phyloP scores from a whole-genome alignment of 2,797 vertebrate genomes.

The Eulemur coronatus region DNA sequence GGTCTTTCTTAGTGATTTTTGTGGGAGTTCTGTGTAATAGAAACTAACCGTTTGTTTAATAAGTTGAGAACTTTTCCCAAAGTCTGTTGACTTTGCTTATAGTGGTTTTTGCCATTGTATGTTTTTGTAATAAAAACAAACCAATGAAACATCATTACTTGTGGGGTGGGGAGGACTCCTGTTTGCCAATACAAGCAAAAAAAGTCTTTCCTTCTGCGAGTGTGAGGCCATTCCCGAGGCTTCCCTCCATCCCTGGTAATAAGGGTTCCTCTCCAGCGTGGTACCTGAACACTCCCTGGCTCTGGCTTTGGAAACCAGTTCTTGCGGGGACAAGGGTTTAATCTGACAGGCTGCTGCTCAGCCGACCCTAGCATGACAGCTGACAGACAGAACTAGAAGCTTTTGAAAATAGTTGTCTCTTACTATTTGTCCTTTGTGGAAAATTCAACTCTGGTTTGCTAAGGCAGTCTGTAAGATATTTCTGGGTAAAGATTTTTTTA shows the following conservation, averaged over 20 bases:
- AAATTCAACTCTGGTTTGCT: not conserved
- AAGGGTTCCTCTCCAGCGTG: not conserved
- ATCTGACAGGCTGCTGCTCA: not conserved
- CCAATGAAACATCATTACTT: not conserved
- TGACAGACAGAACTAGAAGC: not conserved
- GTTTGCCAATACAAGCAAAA: not conserved
- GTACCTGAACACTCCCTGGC: not conserved
- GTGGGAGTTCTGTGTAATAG: not conserved
- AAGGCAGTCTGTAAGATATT: not conserved
- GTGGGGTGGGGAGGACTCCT: not conserved
- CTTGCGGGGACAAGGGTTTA: not conserved
- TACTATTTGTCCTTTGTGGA: not conserved
- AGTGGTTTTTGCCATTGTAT: not conserved
- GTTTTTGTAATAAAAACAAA: not conserved
- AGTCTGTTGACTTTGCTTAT: not conserved
- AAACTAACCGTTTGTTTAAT: not conserved
- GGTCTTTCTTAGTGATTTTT: not conserved
- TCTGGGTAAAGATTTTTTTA: not conserved
- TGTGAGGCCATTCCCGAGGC: not conserved
- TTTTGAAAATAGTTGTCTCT: not conserved
- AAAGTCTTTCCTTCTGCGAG: not conserved
- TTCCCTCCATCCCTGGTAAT: not conserved
- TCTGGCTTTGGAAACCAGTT: not conserved
- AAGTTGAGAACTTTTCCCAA: not conserved
- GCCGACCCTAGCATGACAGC: not conserved